These are phyloP conservation scores for Sitobion miscanthi DNA, from an alignment of 1,140 invertebrate species.

Conservation along the genomic window DNA sequence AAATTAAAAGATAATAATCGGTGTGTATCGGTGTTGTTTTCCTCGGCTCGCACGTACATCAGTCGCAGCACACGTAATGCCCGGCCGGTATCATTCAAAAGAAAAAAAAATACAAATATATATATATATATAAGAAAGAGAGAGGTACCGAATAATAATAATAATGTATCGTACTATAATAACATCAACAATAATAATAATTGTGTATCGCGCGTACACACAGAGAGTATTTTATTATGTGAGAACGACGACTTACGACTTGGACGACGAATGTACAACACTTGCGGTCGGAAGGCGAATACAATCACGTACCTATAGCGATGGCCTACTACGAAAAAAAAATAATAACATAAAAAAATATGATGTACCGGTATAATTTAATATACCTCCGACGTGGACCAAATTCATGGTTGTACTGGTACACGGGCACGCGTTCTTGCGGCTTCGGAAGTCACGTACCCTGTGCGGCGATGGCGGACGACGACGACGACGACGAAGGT, in stretches of 20 bases:
- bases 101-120: not conserved
- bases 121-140: not conserved
- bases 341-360: not conserved
- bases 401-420: not conserved
- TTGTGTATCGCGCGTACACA: not conserved
- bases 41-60: slow-evolving; percentile 31
- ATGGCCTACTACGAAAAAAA: not conserved
- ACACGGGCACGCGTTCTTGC: slow-evolving; percentile 37
- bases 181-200: slow-evolving; percentile 29
- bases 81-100: slow-evolving; percentile 21
- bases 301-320: slow-evolving; percentile 21
- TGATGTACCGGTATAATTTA: not conserved
- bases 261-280: not conserved
- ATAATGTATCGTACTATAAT: slow-evolving; percentile 20
- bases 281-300: slow-evolving; percentile 23
- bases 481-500: not conserved
- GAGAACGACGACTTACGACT: not conserved
- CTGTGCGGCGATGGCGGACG: not conserved
- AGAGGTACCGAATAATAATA: slow-evolving; percentile 37
- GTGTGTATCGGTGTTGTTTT: not conserved
- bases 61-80: not conserved
- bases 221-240: not conserved
- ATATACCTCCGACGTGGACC: slow-evolving; percentile 23
- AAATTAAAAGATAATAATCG: slow-evolving; percentile 55
- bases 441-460: slow-evolving; percentile 51